Evolutionary conservation across 2,888 invertebrate species (phyloP).

Genomic region (Drosophila neotestacea): DNA sequence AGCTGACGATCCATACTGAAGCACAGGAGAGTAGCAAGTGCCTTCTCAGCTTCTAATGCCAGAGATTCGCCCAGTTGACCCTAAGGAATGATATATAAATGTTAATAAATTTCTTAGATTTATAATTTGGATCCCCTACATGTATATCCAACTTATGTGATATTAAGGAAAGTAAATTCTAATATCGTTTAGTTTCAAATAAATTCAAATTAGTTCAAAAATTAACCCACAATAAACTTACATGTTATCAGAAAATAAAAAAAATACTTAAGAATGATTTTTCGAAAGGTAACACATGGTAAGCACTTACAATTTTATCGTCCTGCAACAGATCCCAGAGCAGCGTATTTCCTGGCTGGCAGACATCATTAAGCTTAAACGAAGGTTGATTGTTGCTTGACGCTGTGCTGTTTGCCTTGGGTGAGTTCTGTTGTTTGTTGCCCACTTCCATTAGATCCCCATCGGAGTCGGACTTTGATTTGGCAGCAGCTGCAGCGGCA

Average conservation of each 20-base stretch:
- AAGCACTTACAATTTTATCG: conserved; percentile 90
- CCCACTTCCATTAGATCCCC: conserved; percentile 68
- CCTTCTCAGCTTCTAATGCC: conserved; percentile 97
- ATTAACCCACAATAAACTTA: no score
- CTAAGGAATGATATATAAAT: conserved; percentile 83
- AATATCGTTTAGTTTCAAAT: neutral
- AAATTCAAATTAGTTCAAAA: neutral
- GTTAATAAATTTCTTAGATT: neutral
- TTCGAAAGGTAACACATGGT: neutral
- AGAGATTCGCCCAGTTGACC: conserved; percentile 95
- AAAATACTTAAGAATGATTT: neutral
- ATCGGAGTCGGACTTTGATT: conserved; percentile 75
- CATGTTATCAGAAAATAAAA: neutral
- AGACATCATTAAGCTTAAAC: conserved; percentile 88
- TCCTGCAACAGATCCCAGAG: conserved; percentile 98
- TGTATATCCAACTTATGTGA: no score
- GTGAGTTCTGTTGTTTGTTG: conserved; percentile 58
- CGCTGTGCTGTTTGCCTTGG: conserved; percentile 50
- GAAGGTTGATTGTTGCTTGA: conserved; percentile 69
- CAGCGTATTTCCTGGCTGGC: conserved; percentile 95
- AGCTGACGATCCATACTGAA: conserved; percentile 96
- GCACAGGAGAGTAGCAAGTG: conserved; percentile 94
- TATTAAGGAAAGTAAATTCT: neutral
- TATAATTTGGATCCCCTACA: neutral
- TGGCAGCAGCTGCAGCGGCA: conserved; percentile 63